Evolutionary conservation across 2,888 invertebrate genomes (phyloP), one percentile per base, ranked within the genome.

Genomic region (Pseudolycoriella hygida): DNA sequence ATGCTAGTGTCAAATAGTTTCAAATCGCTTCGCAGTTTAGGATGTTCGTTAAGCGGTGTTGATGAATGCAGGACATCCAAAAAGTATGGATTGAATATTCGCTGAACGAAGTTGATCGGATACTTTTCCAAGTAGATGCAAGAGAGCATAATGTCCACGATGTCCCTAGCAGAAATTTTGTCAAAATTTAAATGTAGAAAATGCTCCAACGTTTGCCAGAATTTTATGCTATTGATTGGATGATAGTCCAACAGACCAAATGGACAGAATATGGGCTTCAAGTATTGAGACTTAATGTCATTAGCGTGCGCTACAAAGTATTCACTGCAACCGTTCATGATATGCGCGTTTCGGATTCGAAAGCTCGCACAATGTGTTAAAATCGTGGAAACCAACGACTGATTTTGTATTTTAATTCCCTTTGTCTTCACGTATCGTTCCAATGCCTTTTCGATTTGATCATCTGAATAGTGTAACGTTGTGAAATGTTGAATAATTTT

Each of bases 1-100:
- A 81, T 67, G 4, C 76, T 71, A 25, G 73, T 71, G 52, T 80
- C 80, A 46, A 80, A 67, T 32, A 79, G 58, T 56, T 73, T 69
- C 37, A 80, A 60, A 54, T 73, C 73, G 46, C 56, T 56, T 46
- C 71, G 67, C 45, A 69, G 72, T 48, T 57, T 56, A 48, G 69
- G 66, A 46, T 69, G 53, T 6, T 59, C 55, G 17, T 61, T 62
- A 11, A 64, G 57, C 52, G 68, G 63, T 48, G 58, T 56, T 10
- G 54, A 55, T 1, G 56, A 52, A 47, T 68, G 69, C 31, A 79
- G 57, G 54, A 71, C 69, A n/a, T 70, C 66, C 47, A 79, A 58
- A 55, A 78, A 77, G 50, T 73, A 69, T 11, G 73, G 66, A 50
- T 70, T 72, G 52, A 79, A 75, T 45, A 80, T 61, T 54, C 67